Evolutionary conservation across 2,888 invertebrate genomes (phyloP).

Genomic region (Lagria hirta): DNA sequence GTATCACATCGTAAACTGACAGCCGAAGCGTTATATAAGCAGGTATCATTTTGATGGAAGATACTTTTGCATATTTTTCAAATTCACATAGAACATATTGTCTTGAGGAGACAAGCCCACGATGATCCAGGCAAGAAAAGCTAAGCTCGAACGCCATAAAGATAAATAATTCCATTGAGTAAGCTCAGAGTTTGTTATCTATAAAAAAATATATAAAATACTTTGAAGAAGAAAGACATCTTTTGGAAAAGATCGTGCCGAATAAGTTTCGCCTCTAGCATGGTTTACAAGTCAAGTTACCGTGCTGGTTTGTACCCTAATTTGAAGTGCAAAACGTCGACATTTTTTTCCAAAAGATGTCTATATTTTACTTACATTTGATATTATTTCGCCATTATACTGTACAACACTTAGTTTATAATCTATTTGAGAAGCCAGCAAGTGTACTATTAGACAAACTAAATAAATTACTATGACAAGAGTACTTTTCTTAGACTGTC

Average conservation of each 20-base stretch:
- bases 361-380: conserved; percentile 38
- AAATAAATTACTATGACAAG: conserved; percentile 46
- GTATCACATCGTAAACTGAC: conserved; percentile 24
- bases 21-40: neutral
- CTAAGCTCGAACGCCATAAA: conserved; percentile 62
- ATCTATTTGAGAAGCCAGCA: conserved; percentile 47
- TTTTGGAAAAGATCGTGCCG: too few species aligned
- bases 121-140: conserved; percentile 61
- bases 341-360: too few species aligned
- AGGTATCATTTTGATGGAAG: conserved; percentile 40
- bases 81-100: conserved; percentile 57
- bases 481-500: conserved; percentile 43
- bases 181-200: conserved; percentile 59
- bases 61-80: conserved; percentile 50
- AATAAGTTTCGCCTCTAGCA: too few species aligned
- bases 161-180: conserved; percentile 64
- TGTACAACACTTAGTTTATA: conserved; percentile 45
- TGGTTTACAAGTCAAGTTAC: too few species aligned
- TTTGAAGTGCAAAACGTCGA: too few species aligned
- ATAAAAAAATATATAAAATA: conserved; percentile 39
- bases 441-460: conserved; percentile 46
- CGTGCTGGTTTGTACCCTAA: neutral
- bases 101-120: conserved; percentile 60
- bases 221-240: conserved; percentile 1
- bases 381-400: conserved; percentile 36